Percentiles rank a stretch among this genome's conserved stretches.
phyloP scores from a whole-genome alignment of 2,113 vertebrate species.

The Salminus brasiliensis region DNA sequence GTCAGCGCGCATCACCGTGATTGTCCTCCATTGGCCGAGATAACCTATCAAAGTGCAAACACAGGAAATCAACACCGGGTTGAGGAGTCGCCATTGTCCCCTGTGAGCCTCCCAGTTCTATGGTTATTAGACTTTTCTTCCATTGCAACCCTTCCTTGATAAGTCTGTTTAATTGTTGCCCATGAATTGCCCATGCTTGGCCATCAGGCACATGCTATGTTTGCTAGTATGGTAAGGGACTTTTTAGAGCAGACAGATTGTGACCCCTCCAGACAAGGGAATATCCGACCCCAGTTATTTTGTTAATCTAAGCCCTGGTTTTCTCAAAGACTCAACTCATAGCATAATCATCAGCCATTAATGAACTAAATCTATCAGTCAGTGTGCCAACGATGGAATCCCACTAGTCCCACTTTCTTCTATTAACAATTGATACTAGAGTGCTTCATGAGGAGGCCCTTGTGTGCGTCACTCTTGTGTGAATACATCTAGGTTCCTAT shows the following conservation, averaged over 20 bases:
- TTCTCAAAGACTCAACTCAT: background rate
- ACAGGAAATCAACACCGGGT: conserved; percentile 40
- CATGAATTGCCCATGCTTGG: background rate
- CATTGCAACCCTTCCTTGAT: background rate
- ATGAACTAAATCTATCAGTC: background rate
- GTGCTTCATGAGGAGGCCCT: too few relatives aligned
- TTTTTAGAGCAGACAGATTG: background rate
- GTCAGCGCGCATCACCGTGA: conserved; percentile 61
- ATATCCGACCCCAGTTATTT: background rate
- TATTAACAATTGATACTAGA: too few relatives aligned
- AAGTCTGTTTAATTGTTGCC: conserved; percentile 8
- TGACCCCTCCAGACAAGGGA: background rate
- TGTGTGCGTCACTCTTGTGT: too few relatives aligned
- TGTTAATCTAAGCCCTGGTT: background rate
- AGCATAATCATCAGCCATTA: background rate
- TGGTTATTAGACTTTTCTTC: conserved; percentile 30
- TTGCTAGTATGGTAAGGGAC: background rate
- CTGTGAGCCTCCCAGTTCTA: background rate
- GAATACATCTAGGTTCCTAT: too few relatives aligned
- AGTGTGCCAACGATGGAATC: background rate
- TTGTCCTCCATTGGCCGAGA: conserved; percentile 59
- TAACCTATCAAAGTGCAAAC: conserved; percentile 66
- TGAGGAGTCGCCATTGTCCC: conserved; percentile 34
- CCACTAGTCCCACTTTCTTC: too few relatives aligned
- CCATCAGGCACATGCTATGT: background rate